Evolutionary conservation across 1,140 invertebrate genomes (phyloP).

Genomic region (Capitella teleta): DNA sequence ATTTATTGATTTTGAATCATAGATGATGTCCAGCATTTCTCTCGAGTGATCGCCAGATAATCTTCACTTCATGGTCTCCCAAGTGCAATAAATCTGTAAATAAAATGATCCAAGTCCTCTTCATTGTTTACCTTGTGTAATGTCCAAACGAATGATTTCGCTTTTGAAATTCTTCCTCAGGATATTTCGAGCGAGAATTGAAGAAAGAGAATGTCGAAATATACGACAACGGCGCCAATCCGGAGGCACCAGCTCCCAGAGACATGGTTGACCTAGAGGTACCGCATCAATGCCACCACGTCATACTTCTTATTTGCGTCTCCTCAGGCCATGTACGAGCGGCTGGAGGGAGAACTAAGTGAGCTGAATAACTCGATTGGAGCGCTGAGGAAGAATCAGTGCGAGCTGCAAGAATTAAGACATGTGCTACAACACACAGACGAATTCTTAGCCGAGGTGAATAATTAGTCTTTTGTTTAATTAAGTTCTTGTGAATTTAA

Average conservation of each 20-base stretch:
- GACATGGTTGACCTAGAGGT: constrained; percentile 83
- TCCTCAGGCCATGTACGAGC: neutral
- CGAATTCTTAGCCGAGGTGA: constrained; percentile 5
- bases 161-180: too few relatives aligned
- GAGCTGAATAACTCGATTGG: neutral
- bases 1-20: too few relatives aligned
- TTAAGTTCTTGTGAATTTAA: too few relatives aligned
- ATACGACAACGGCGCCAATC: constrained; percentile 73
- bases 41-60: too few relatives aligned
- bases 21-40: too few relatives aligned
- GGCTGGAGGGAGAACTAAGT: constrained; percentile 1
- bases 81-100: too few relatives aligned
- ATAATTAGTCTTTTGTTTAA: too few relatives aligned
- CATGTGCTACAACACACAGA: constrained; percentile 2
- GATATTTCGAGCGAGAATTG: constrained; percentile 87
- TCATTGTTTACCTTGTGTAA: too few relatives aligned
- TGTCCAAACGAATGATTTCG: too few relatives aligned
- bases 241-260: constrained; percentile 86
- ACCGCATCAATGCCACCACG: too few relatives aligned
- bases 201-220: constrained; percentile 86
- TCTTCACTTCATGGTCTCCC: too few relatives aligned
- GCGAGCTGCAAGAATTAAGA: neutral
- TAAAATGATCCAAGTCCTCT: too few relatives aligned
- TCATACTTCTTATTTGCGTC: neutral
- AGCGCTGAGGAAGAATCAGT: neutral